Evolutionary conservation across 2,113 vertebrate species (phyloP), one percentile per base, ranked within the genome.

Genomic region (Pagrus major): DNA sequence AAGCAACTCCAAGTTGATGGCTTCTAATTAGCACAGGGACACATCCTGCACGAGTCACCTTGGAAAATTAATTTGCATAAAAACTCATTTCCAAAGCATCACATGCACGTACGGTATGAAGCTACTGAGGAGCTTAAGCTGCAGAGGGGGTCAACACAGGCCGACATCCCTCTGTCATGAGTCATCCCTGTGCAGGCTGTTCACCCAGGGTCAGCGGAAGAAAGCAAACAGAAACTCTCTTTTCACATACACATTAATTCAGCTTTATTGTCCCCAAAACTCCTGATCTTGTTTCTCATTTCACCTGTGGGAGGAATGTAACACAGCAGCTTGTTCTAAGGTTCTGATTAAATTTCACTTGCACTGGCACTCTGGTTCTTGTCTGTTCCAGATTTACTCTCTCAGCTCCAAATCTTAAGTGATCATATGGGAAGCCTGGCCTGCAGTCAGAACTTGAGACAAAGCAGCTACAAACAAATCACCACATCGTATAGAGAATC

Each of bases 21-120:
- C 55, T 90, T 83, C 65, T 88, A 84, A 90, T 90, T 84, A 85
- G 71, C 72, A 76, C 63, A 16, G 64, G 44, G 49, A 67, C 39
- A 55, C 79, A 84, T 65, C 46, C 68, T 61, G 79, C 79, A 52
- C 55, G 44, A 66, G 81, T 90, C 85, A 90, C 91, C 87, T 87
- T 90, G 87, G 81, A 68, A 63, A 65, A 75, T 60, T 76, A 10
- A 90, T 88, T 80, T 78, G 72, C 89, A 83, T 87, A 63, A 64
- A 75, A 77, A 46, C 49, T 18, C 2, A 18, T 70, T 52, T 72
- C 67, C 14, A 52, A 86, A 76, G 47, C 41, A 29, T 35, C 12
- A 2, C 11, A 6, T 15, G 35, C 49, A 60, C 37, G 31, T 54
- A 44, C 29, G n/a, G 16, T 27, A 4, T 55, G 18, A 69, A 79